Evolutionary conservation across 1,140 invertebrate species (phyloP).

Genomic region (Aradophagus sp.): DNA sequence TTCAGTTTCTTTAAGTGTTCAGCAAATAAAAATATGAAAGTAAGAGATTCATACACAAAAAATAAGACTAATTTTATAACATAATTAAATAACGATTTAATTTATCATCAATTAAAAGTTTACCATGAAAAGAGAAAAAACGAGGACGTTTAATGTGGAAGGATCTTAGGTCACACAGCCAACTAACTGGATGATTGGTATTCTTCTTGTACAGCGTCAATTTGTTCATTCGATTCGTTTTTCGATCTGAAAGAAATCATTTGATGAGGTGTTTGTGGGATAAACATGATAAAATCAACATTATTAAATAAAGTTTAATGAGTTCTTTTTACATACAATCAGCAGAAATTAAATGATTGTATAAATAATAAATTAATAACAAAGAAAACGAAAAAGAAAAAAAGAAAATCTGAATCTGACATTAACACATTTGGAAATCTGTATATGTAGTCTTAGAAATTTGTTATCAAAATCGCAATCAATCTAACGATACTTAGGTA

Average conservation of each 20-base stretch:
- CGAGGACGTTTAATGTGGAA: constrained; percentile 38
- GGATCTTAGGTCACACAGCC: constrained; percentile 42
- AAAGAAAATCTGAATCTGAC: too few species aligned
- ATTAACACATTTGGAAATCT: too few species aligned
- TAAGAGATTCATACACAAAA: too few species aligned
- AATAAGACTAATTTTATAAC: too few species aligned
- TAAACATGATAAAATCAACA: constrained; percentile 38
- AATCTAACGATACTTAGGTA: too few species aligned
- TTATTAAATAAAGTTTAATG: constrained; percentile 30
- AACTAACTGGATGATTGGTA: constrained; percentile 66
- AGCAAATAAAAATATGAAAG: too few species aligned
- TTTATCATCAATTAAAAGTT: constrained; percentile 18
- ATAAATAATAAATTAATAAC: too few species aligned
- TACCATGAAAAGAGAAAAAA: constrained; percentile 48
- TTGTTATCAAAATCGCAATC: too few species aligned
- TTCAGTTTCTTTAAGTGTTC: too few species aligned
- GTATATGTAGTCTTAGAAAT: too few species aligned
- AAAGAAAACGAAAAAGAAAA: too few species aligned
- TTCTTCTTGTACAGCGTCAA: constrained; percentile 67
- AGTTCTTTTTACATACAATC: constrained; percentile 31
- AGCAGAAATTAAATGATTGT: constrained; percentile 20
- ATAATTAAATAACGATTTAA: constrained; percentile 19
- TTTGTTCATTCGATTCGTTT: constrained; percentile 70
- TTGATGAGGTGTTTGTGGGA: constrained; percentile 61
- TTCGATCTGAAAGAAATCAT: constrained; percentile 75